A percentile compares a stretch with the other conserved stretches of the same genome.
Conservation (phyloP, 2,113 vertebrate species). For the Macquaria australasica region DNA sequence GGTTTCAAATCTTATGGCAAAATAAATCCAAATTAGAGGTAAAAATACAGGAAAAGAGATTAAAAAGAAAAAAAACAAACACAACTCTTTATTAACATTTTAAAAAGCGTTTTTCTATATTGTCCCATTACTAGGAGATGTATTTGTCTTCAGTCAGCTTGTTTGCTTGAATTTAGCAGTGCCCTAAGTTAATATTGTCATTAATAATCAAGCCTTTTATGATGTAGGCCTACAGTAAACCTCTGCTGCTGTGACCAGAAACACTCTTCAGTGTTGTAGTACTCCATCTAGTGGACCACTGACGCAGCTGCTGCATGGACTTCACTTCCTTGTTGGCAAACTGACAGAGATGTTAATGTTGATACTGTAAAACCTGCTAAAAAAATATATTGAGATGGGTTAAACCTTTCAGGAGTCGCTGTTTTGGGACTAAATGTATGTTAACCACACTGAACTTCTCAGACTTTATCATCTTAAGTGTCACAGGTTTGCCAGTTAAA, state of each 20-base stretch:
- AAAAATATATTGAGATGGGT: not conserved
- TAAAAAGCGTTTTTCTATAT: not conserved
- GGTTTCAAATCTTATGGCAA: too few species aligned
- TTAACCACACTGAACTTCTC: not conserved
- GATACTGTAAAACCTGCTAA: not conserved
- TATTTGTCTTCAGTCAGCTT: not conserved
- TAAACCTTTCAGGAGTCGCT: not conserved
- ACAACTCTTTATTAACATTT: not conserved
- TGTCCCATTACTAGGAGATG: not conserved
- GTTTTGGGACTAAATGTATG: not conserved
- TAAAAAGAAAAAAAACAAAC: not conserved
- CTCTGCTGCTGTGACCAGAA: not conserved
- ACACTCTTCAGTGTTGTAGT: not conserved
- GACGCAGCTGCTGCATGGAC: not conserved
- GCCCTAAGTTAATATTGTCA: not conserved
- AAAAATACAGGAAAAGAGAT: not conserved
- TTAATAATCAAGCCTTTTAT: not conserved
- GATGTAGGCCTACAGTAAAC: not conserved
- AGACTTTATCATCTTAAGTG: not conserved
- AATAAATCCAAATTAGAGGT: not conserved
- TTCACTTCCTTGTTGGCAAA: not conserved
- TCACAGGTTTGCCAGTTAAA: not conserved
- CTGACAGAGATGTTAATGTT: not conserved
- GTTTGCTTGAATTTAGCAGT: not conserved
- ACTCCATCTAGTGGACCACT: slow-evolving; percentile 63